Percentiles rank a stretch among this genome's conserved stretches.
Conservation (phyloP, 1,140 invertebrate genomes). For the Drosophila repletoides region DNA sequence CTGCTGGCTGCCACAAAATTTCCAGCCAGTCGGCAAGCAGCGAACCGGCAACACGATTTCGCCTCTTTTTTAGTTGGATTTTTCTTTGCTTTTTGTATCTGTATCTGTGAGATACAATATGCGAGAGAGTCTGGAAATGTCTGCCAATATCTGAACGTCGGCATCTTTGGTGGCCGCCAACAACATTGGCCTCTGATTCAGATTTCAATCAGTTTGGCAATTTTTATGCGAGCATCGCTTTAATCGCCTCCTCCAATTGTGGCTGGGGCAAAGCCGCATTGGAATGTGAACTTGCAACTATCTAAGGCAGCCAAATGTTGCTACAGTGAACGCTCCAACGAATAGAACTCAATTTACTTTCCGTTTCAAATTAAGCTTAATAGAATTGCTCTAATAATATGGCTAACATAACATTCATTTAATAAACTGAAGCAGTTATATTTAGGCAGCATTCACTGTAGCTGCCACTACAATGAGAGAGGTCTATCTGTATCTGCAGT, state of each 20-base stretch:
- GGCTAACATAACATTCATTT: no score
- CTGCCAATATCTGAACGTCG: conserved; percentile 62
- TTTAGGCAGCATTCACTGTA: no score
- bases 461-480: not conserved
- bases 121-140: conserved; percentile 30
- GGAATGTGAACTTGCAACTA: conserved; percentile 15
- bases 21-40: no score
- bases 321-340: no score
- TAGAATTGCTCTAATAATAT: no score
- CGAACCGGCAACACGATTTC: conserved; percentile 46
- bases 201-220: conserved; percentile 44
- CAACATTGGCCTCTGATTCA: conserved; percentile 22
- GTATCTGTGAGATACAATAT: conserved; percentile 45
- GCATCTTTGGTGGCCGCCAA: conserved; percentile 68
- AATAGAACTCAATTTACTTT: no score
- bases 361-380: no score
- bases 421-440: no score
- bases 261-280: conserved; percentile 38
- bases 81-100: not conserved
- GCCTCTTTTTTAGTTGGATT: not conserved
- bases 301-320: not conserved
- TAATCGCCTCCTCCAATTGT: conserved; percentile 33
- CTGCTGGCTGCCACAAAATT: conserved; percentile 36
- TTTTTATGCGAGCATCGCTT: conserved; percentile 20
- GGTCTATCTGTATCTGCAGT: conserved; percentile 11